Conservation (phyloP, 1,140 invertebrate genomes). For the Drosophila athabasca region DNA sequence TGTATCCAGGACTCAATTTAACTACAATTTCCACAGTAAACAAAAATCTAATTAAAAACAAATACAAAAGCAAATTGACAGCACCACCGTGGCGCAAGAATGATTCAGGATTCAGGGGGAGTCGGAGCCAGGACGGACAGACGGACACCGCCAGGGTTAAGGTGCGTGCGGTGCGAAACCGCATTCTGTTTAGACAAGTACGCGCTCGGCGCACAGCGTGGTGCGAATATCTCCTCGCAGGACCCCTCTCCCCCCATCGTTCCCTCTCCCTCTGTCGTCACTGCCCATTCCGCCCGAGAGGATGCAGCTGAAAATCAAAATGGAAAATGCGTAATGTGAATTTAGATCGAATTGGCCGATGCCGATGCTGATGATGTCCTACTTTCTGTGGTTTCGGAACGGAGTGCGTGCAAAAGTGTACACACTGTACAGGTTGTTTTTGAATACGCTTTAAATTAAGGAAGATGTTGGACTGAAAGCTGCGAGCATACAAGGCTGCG, state of each 20-base stretch:
- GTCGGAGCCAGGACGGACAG: neutral
- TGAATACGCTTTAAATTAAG: too few species aligned
- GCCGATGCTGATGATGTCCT: slow-evolving; percentile 5
- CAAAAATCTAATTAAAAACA: slow-evolving; percentile 79
- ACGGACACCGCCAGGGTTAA: slow-evolving; percentile 2
- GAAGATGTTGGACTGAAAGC: too few species aligned
- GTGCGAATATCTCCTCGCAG: too few species aligned
- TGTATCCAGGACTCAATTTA: slow-evolving; percentile 62
- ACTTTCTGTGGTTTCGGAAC: neutral
- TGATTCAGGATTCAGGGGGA: neutral
- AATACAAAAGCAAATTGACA: slow-evolving; percentile 72
- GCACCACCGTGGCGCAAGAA: neutral
- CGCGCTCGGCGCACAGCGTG: neutral
- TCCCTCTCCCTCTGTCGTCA: neutral
- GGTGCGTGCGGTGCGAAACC: slow-evolving; percentile 43
- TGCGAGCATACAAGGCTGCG: too few species aligned
- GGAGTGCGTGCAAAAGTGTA: too few species aligned
- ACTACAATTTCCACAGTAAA: slow-evolving; percentile 71
- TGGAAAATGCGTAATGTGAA: slow-evolving; percentile 53
- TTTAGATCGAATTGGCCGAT: slow-evolving; percentile 21
- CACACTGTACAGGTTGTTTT: too few species aligned
- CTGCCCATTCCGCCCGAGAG: slow-evolving; percentile 13
- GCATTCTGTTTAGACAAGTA: slow-evolving; percentile 31
- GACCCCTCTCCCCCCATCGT: neutral
- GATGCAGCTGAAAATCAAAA: slow-evolving; percentile 54